Base-by-base conservation (phyloP, 2,797 vertebrate species). In the Labeo calbasu region DNA sequence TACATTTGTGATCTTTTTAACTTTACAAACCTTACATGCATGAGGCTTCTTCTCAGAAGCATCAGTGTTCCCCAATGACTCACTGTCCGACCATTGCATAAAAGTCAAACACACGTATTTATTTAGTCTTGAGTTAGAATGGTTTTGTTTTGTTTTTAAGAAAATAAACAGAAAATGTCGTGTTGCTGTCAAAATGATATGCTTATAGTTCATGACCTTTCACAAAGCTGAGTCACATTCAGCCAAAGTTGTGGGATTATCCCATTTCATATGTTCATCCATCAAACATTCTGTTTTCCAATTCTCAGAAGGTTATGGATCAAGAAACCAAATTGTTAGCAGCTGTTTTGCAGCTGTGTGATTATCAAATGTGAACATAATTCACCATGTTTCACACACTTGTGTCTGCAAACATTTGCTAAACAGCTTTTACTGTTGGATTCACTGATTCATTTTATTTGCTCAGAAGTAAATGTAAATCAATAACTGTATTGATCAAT, bases 121-220 rank as follows among this genome's bases (percentile, higher is more conserved):
- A 23, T 75, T 81, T 82, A 69, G 85, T 70, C 70, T 83, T 72
- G 43, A 48, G 7, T 23, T 57, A 79, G 53, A 87, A 83, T 76
- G 7, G 48, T 48, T 71, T 61, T 82, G 70, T 46, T 59, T 28
- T 25, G 61, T 65, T 65, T 65, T 14, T 25, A 21, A 25, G 51
- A 66, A 66, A 73, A 82, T 78, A 76, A 77, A 28, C 48, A 8
- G 19, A 59, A 51, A 59, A 23, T 61, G 8, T 21, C n/a, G 40
- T 46, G 36, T 46, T 23, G 19, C 12, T 25, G 79, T 43, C 48
- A 21, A 83, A 77, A 21, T 46, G 6, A 70, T 50, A 61, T 70
- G 51, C 23, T 23, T 23, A 63, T 8, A 21, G 28, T 15, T 23
- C 3, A 5, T 50, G 25, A 59, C 59, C 14, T 65, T 25, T 61